Conservation (phyloP, 2,888 invertebrate species). For the Xestia ashworthii region DNA sequence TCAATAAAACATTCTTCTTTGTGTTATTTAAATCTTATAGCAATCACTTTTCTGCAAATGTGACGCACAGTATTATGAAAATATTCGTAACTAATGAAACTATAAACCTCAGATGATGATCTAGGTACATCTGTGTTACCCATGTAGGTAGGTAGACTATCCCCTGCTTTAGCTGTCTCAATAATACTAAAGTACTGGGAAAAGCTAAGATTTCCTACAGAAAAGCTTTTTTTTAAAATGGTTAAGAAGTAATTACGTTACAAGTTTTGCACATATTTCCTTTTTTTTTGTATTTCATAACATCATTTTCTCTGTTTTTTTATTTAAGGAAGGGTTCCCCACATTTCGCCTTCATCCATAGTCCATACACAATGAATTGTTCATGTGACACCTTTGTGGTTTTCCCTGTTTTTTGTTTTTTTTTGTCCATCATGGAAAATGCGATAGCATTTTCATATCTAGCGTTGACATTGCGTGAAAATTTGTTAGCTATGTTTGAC, state of each 20-base stretch:
- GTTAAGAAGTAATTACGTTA: too few species aligned
- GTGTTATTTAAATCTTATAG: background rate
- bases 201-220: background rate
- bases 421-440: background rate
- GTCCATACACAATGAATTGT: background rate
- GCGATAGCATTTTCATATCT: background rate
- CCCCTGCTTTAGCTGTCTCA: too few species aligned
- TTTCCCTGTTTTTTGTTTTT: too few species aligned
- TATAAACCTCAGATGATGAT: slow-evolving; percentile 1
- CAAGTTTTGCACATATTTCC: background rate
- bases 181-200: background rate
- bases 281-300: background rate
- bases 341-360: background rate
- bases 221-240: background rate
- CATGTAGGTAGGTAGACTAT: background rate
- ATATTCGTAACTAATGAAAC: slow-evolving; percentile 21
- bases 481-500: too few species aligned
- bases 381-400: slow-evolving; percentile 2
- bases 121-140: background rate
- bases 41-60: slow-evolving; percentile 16
- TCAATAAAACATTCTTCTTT: slow-evolving; percentile 42
- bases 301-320: background rate
- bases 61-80: slow-evolving; percentile 17
- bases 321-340: background rate
- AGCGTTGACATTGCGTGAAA: background rate